phyloP scores from a whole-genome alignment of 2,888 invertebrate genomes.

The Plagiodera versicolora region DNA sequence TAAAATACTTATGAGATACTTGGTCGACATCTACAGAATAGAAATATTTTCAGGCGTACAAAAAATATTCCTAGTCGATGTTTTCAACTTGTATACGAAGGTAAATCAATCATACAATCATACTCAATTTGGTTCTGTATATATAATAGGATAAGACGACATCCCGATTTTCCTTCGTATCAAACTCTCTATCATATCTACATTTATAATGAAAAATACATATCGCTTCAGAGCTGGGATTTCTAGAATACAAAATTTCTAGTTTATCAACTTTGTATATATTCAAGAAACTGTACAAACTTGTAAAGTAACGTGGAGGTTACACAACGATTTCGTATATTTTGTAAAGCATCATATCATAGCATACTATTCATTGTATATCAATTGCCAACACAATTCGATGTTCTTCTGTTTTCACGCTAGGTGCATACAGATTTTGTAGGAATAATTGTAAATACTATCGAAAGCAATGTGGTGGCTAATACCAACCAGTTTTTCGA shows the following conservation, averaged over 20 bases:
- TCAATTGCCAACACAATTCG: background rate
- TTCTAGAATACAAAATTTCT: conserved; percentile 39
- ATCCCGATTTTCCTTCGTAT: conserved; percentile 16
- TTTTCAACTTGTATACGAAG: conserved; percentile 9
- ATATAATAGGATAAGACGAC: too few relatives aligned
- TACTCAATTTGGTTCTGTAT: background rate
- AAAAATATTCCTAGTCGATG: background rate
- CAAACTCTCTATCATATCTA: conserved; percentile 28
- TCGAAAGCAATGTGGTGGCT: conserved; percentile 41
- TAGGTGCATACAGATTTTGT: conserved; percentile 27
- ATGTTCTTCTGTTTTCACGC: background rate
- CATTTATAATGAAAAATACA: conserved; percentile 45
- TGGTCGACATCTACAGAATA: background rate
- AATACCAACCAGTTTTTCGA: conserved; percentile 26
- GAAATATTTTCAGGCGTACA: conserved; percentile 3
- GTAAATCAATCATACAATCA: conserved; percentile 10
- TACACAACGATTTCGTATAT: conserved; percentile 48
- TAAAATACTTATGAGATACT: conserved; percentile 42
- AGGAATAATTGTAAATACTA: conserved; percentile 33
- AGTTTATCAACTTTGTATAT: conserved; percentile 23
- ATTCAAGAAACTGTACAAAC: conserved; percentile 44
- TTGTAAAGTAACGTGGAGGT: conserved; percentile 47
- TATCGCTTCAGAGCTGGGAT: conserved; percentile 56
- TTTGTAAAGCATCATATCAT: conserved; percentile 52
- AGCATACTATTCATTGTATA: conserved; percentile 23